Evolutionary conservation across 2,113 vertebrate genomes (phyloP).

Genomic region (Paradoxurus hermaphroditus): DNA sequence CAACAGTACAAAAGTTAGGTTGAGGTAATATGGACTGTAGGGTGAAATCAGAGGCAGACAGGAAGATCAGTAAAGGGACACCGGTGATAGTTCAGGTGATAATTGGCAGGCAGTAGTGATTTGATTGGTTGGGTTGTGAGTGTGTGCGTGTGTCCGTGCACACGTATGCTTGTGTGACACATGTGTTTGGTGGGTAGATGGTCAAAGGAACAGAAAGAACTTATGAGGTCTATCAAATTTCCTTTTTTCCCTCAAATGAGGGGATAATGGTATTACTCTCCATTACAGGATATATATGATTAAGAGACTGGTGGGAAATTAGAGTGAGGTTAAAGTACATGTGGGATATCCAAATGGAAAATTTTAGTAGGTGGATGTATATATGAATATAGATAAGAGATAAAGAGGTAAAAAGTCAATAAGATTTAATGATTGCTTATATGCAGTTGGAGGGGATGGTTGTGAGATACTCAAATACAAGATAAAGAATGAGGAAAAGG

Average conservation of each 20-base stretch:
- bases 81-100: not conserved
- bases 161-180: not conserved
- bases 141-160: too few relatives aligned
- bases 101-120: not conserved
- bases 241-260: not conserved
- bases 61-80: not conserved
- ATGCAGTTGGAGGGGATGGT: not conserved
- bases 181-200: not conserved
- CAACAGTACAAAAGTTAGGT: not conserved
- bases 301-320: not conserved
- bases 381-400: not conserved
- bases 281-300: not conserved
- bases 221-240: not conserved
- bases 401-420: not conserved
- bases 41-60: not conserved
- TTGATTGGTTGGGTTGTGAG: not conserved
- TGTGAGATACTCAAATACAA: not conserved
- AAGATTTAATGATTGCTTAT: not conserved
- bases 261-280: not conserved
- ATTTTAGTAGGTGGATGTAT: not conserved
- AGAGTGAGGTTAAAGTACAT: not conserved
- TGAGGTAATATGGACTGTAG: not conserved
- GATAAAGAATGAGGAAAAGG: not conserved
- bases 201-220: not conserved
- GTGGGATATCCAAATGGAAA: not conserved